Evolutionary conservation across 1,140 invertebrate genomes (phyloP), one percentile per base, ranked within the genome.

Genomic region (Brachionus paranguensis): DNA sequence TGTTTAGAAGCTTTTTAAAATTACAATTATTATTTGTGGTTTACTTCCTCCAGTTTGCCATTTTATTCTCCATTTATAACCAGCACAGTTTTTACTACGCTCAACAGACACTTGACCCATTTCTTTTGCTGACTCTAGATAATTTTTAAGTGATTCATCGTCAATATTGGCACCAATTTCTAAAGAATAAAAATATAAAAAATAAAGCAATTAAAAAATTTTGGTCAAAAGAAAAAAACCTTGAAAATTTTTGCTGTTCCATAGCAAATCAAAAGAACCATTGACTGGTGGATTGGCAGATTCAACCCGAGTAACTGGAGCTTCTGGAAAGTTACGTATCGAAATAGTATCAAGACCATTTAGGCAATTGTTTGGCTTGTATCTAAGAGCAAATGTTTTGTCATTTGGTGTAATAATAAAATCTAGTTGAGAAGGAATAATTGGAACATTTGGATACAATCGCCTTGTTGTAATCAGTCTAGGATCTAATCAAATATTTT

Each of bases 11-110:
- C 14, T 55, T 17, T 7, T 20, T 17, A 55, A 55, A 8, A 60
- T 20, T 60, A 60, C 53, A 37, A 68, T 68, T 33, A 8, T 37
- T 3, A 86, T 55, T 45, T 86, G 86, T 20, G 70, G 68, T 47
- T 86, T 87, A 37, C 87, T 83, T 8, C 87, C 87, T 45, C 85
- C 84, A 17, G 86, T 10, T 7, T 86, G 14, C 85, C 85, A 87
- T 50, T 85, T 85, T 24, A 84, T 12, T 81, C 45, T 84, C 68
- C 85, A 86, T 14, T 85, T 70, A 83, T 86, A 86, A 12, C 85
- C 84, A 5, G 85, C 70, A 81, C 87, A 88, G 41, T 81, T 17
- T 65, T 53, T 4, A 78, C 7, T 55, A 10, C 83, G 55, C 8
- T 14, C 47, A 2, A 86, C 64, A 47, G 53, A 43, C 7, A 64